Conservation (phyloP, 2,797 vertebrate genomes). For the Podarcis siculus region DNA sequence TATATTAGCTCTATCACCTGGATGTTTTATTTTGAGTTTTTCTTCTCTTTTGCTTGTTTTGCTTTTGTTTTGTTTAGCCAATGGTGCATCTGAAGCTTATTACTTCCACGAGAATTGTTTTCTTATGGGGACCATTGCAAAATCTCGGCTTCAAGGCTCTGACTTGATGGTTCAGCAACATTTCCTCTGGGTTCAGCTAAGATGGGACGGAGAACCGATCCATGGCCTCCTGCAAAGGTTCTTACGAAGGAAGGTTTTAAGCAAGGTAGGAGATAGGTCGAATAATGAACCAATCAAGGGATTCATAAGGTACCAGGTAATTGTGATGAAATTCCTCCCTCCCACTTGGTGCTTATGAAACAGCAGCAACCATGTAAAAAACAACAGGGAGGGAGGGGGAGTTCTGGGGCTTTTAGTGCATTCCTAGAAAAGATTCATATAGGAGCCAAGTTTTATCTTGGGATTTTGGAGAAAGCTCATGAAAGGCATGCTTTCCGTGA, state of each 20-base stretch:
- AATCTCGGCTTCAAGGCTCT: conserved; percentile 88
- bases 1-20: not conserved
- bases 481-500: not conserved
- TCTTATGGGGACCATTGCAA: conserved; percentile 89
- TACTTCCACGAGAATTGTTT: conserved; percentile 89
- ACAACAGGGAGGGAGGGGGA: not conserved
- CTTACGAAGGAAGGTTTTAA: conserved; percentile 87
- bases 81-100: conserved; percentile 81
- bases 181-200: conserved; percentile 94
- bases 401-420: not conserved
- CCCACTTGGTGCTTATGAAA: not conserved
- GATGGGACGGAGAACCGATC: conserved; percentile 94
- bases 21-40: conserved; percentile 12
- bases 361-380: not conserved
- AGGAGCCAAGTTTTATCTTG: not conserved
- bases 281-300: too few relatives aligned
- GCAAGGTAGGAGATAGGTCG: conserved; percentile 79
- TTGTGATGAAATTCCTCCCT: not conserved
- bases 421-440: not conserved
- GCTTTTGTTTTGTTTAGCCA: conserved; percentile 74
- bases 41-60: conserved; percentile 11
- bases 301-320: not conserved
- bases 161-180: conserved; percentile 93
- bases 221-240: conserved; percentile 87
- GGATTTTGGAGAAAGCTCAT: not conserved